Evolutionary conservation across 1,140 invertebrate genomes (phyloP).

Genomic region (Micrasema minimum): DNA sequence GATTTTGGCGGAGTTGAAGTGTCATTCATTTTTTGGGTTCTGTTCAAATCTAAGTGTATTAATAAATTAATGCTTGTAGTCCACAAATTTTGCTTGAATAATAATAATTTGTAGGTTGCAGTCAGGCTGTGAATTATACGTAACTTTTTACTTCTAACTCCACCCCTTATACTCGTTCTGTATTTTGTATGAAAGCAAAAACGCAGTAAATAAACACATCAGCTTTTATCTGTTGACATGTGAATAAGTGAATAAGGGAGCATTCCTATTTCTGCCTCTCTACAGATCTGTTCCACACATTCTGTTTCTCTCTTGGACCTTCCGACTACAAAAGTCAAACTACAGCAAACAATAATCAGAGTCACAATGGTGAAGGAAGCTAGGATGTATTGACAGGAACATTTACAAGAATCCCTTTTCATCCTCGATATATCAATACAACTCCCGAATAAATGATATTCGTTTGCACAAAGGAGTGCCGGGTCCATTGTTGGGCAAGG

Average conservation of each 20-base stretch:
- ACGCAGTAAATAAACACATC: conserved; percentile 46
- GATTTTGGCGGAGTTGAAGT: too few relatives aligned
- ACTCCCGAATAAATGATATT: conserved; percentile 40
- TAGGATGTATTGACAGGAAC: conserved; percentile 41
- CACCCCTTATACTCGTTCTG: background rate
- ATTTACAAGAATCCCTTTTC: conserved; percentile 39
- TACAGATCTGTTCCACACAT: conserved; percentile 34
- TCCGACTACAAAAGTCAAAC: conserved; percentile 43
- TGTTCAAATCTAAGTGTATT: too few relatives aligned
- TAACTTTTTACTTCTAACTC: background rate
- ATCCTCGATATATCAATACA: conserved; percentile 37
- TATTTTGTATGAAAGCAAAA: conserved; percentile 15
- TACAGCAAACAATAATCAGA: conserved; percentile 18
- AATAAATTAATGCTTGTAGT: too few relatives aligned
- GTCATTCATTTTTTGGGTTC: too few relatives aligned
- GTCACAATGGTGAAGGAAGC: conserved; percentile 35
- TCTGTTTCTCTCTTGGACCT: conserved; percentile 34
- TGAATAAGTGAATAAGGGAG: conserved; percentile 11
- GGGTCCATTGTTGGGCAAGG: conserved; percentile 37
- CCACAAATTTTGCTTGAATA: too few relatives aligned
- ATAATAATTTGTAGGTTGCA: too few relatives aligned
- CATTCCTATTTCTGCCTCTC: conserved; percentile 11
- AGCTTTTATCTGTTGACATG: conserved; percentile 43
- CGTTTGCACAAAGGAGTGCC: conserved; percentile 21
- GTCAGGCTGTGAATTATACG: too few relatives aligned